These are phyloP conservation scores for Pararge aegeria DNA, from an alignment of 1,140 invertebrate genomes.

Conservation along the genomic window DNA sequence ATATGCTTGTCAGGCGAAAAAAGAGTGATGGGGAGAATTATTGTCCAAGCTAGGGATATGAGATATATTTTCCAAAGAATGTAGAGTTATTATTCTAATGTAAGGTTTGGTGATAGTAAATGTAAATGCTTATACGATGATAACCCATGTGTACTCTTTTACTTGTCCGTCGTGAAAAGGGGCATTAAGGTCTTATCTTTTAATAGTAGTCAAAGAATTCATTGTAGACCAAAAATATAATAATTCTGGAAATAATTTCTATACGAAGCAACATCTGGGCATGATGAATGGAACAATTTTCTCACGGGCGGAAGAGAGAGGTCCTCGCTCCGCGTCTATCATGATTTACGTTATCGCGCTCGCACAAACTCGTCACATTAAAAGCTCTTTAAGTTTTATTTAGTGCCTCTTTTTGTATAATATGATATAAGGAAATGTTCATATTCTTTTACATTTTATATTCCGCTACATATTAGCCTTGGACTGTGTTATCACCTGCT, in stretches of 20 bases:
- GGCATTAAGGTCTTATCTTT: too few relatives aligned
- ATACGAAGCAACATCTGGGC: slow-evolving; percentile 2
- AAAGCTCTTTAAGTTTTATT: slow-evolving; percentile 8
- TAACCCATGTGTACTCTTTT: too few relatives aligned
- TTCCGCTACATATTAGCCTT: not conserved
- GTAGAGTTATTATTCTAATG: too few relatives aligned
- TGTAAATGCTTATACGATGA: too few relatives aligned
- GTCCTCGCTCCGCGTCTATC: slow-evolving; percentile 3
- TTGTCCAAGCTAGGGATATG: too few relatives aligned
- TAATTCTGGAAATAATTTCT: not conserved
- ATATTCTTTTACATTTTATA: not conserved
- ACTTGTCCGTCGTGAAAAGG: too few relatives aligned
- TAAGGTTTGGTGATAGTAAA: too few relatives aligned
- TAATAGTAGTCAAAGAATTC: too few relatives aligned
- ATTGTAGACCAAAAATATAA: not conserved
- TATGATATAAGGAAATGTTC: not conserved
- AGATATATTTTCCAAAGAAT: too few relatives aligned
- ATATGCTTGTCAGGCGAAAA: too few relatives aligned
- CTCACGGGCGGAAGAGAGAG: not conserved
- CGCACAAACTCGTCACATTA: slow-evolving; percentile 7
- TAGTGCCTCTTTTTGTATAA: slow-evolving; percentile 1
- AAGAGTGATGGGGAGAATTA: too few relatives aligned
- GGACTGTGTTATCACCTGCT: too few relatives aligned
- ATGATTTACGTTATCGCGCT: slow-evolving; percentile 11
- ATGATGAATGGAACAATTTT: slow-evolving; percentile 9